These are phyloP conservation scores for Pachyuromys duprasi DNA, from an alignment of 2,797 vertebrate species.

Conservation along the genomic window DNA sequence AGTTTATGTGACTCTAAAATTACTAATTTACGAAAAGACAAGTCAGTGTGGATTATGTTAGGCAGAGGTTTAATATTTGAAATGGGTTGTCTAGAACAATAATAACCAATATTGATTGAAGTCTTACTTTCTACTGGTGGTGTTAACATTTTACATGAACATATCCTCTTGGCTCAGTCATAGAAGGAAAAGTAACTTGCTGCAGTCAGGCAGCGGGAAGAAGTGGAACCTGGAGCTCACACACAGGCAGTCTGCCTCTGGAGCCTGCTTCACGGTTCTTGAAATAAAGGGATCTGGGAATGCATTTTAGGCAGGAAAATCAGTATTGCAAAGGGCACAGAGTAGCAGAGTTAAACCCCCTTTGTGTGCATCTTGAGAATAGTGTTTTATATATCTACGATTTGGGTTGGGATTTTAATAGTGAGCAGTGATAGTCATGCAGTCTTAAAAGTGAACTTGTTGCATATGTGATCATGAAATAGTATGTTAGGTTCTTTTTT, in stretches of 20 bases:
- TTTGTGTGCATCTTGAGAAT: constrained; percentile 28
- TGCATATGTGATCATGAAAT: constrained; percentile 32
- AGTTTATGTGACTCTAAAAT: constrained; percentile 8
- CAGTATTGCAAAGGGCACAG: background rate
- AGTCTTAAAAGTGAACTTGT: constrained; percentile 29
- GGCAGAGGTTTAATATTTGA: background rate
- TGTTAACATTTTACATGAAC: background rate
- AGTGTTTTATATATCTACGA: constrained; percentile 30
- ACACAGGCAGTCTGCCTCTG: background rate
- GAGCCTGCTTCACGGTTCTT: background rate
- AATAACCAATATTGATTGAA: constrained; percentile 6
- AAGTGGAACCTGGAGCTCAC: background rate
- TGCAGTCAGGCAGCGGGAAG: background rate
- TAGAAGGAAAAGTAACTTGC: background rate
- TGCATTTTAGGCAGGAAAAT: background rate
- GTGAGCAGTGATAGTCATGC: background rate
- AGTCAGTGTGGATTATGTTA: constrained; percentile 10
- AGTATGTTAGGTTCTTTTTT: background rate
- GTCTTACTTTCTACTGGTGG: background rate
- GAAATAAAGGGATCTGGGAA: background rate
- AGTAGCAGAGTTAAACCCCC: background rate
- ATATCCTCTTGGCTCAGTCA: background rate
- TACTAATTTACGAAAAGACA: constrained; percentile 53
- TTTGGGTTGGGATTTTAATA: constrained; percentile 19
- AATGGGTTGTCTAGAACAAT: background rate